A percentile compares a stretch with the other conserved stretches of the same genome.
These are phyloP conservation scores for Agrilus mali DNA, from an alignment of 2,888 invertebrate genomes.

Conservation along the genomic window DNA sequence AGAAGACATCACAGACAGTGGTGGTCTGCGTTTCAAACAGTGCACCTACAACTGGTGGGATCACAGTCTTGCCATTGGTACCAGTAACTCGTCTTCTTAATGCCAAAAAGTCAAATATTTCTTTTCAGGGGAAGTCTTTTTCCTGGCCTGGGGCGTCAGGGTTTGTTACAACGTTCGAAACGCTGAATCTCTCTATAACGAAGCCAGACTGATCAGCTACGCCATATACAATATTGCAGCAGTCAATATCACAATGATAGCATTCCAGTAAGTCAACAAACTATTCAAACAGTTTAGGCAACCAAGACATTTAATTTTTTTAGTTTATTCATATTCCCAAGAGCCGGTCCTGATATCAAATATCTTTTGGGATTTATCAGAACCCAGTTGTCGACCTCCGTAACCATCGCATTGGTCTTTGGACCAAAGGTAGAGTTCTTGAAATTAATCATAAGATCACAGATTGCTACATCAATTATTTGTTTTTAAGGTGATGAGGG, in stretches of 20 bases:
- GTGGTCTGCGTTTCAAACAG: constrained; percentile 72
- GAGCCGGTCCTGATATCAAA: constrained; percentile 84
- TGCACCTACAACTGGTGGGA: constrained; percentile 93
- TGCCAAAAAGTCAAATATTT: no score
- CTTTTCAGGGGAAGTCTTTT: constrained; percentile 57
- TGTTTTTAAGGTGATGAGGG: constrained; percentile 56
- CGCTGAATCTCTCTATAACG: constrained; percentile 86
- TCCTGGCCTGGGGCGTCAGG: constrained; percentile 72
- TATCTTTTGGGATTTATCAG: constrained; percentile 84
- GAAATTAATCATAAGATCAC: no score
- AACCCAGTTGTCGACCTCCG: constrained; percentile 84
- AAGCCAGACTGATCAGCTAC: constrained; percentile 84
- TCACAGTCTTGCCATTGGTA: constrained; percentile 81
- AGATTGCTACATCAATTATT: no score
- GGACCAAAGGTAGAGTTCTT: constrained; percentile 59
- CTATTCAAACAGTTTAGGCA: neutral
- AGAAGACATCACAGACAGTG: constrained; percentile 63
- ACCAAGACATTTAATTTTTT: constrained; percentile 20
- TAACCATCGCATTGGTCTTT: constrained; percentile 72
- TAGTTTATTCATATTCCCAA: constrained; percentile 75
- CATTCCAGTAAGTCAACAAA: constrained; percentile 70
- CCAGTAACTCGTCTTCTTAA: no score
- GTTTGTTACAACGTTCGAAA: constrained; percentile 80
- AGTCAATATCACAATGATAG: constrained; percentile 84
- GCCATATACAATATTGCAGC: constrained; percentile 91